A percentile compares a stretch with the other conserved stretches of the same genome.
phyloP scores from a whole-genome alignment of 2,888 invertebrate genomes.

The Scaptomyza caliginosa region DNA sequence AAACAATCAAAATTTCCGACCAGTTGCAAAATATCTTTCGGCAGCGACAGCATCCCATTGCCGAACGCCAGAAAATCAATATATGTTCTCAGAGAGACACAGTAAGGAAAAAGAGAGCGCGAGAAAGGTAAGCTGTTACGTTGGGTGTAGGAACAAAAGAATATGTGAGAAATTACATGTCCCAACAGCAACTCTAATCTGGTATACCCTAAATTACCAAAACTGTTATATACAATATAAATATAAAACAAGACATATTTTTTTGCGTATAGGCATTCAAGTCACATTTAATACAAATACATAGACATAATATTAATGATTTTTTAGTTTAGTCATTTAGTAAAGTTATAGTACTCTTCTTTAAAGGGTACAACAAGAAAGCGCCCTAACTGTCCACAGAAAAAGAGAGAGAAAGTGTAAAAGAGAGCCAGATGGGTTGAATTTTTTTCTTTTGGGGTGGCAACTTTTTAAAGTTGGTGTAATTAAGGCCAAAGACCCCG shows the following conservation, averaged over 20 bases:
- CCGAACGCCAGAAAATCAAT: conserved; percentile 61
- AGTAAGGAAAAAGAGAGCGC: neutral
- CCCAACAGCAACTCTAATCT: neutral
- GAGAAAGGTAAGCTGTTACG: conserved; percentile 11
- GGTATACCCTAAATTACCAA: neutral
- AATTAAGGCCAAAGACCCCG: conserved; percentile 71
- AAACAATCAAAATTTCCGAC: conserved; percentile 26
- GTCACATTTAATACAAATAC: neutral
- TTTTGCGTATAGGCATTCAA: no score
- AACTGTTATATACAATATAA: neutral
- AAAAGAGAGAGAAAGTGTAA: neutral
- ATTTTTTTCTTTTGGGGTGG: conserved; percentile 40
- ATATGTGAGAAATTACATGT: neutral
- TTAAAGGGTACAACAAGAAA: neutral
- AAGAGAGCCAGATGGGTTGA: conserved; percentile 21
- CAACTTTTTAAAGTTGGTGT: conserved; percentile 50
- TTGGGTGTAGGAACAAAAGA: conserved; percentile 1
- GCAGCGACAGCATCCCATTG: conserved; percentile 62
- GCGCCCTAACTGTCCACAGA: neutral
- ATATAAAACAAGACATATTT: no score
- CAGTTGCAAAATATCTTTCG: conserved; percentile 63
- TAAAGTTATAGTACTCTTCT: neutral
- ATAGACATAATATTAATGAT: neutral
- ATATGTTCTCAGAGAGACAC: conserved; percentile 31
- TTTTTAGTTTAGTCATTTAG: no score